Evolutionary conservation across 2,797 vertebrate genomes (phyloP), one percentile per base, ranked within the genome.

Genomic region (Semotilus atromaculatus): DNA sequence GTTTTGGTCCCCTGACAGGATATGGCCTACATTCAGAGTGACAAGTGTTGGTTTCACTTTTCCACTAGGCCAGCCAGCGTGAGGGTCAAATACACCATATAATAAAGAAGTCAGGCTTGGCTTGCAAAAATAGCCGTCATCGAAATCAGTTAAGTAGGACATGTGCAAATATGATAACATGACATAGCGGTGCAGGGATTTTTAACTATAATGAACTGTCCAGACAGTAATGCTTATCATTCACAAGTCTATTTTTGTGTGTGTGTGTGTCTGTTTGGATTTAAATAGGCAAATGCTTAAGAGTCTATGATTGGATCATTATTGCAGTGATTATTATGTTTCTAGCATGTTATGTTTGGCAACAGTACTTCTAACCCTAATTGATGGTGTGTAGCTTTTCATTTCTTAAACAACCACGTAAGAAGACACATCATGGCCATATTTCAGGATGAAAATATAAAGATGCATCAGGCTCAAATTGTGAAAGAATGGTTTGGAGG

Each of bases 11-110:
- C 82, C 79, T 85, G 87, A 85, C 89, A 89, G 88, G 90, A 90
- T 89, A 76, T 89, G 87, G 77, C 88, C 86, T 90, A 83, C 85
- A 88, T 89, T 85, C 81, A 85, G 72, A 58, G 66, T 82, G 85
- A 89, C 82, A 87, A 85, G 80, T 88, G 87, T 88, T 84, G 87
- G 85, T 88, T 88, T 88, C 87, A 89, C 85, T 51, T 86, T 85
- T 88, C 80, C 87, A 71, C 85, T 43, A 38, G 74, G 82, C 83
- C 82, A 70, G 87, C 86, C 88, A 87, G 70, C 77, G 70, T 74
- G 83, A 55, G 73, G 78, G 83, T 80, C 89, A 86, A 51, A 64
- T 80, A 66, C 76, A 62, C 62, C 60, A 51, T 67, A 71, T 78
- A 19, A n/a, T 86, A 68, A 70, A 71, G 74, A 71, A 45, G 45